phyloP scores from a whole-genome alignment of 2,888 invertebrate genomes.

The Biston betularia region DNA sequence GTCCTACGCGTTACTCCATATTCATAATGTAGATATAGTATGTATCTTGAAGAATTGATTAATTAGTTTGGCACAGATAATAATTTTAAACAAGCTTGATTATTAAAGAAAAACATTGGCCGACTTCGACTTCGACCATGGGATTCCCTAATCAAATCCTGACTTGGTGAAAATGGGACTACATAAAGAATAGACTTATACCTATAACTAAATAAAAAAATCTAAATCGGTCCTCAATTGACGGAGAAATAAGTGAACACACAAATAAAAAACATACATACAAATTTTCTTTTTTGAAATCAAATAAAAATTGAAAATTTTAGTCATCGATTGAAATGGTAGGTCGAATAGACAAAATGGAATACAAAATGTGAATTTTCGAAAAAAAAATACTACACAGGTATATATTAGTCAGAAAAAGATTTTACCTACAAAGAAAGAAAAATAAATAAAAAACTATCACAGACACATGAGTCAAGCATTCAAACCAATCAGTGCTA shows the following conservation, averaged over 20 bases:
- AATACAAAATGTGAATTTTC: background rate
- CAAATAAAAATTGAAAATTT: constrained; percentile 64
- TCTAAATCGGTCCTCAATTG: no score
- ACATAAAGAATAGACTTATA: no score
- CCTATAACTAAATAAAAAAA: no score
- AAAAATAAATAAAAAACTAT: constrained; percentile 76
- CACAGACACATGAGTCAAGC: constrained; percentile 83
- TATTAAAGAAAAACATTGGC: no score
- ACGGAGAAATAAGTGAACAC: no score
- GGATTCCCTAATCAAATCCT: no score
- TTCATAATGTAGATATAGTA: background rate
- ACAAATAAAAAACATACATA: no score
- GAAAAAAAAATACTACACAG: background rate
- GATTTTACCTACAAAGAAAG: constrained; percentile 45
- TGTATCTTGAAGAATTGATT: background rate
- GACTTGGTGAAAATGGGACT: no score
- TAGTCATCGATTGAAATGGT: constrained; percentile 65
- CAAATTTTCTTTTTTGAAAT: no score
- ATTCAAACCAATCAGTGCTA: constrained; percentile 72
- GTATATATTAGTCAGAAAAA: background rate
- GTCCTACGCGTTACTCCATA: no score
- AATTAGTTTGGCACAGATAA: constrained; percentile 22
- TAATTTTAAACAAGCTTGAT: no score
- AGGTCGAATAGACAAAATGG: background rate
- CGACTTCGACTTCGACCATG: no score